These are phyloP conservation scores for Homarus gammarus DNA, from an alignment of 2,888 invertebrate genomes.

Conservation along the genomic window DNA sequence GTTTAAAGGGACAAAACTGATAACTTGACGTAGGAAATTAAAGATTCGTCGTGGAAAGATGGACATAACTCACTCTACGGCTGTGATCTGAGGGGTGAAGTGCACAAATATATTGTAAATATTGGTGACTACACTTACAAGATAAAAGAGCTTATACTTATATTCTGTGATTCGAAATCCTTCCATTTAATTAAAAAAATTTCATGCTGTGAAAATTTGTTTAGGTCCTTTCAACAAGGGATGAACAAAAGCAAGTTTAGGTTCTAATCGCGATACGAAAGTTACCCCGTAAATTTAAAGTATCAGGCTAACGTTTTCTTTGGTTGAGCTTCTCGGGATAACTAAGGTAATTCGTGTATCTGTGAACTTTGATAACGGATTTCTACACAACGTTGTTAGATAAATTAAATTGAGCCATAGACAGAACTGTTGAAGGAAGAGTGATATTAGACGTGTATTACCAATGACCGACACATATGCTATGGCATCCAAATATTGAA, in stretches of 20 bases:
- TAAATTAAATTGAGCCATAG: too few species aligned
- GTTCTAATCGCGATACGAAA: background rate
- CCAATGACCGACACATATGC: background rate
- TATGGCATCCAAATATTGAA: background rate
- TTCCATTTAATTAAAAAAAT: background rate
- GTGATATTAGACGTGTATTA: background rate
- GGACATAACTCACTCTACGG: too few species aligned
- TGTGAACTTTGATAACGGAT: background rate
- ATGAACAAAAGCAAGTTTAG: background rate
- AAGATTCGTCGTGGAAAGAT: background rate
- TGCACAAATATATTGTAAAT: background rate
- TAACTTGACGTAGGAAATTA: background rate
- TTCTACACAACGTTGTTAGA: too few species aligned
- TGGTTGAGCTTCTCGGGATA: background rate
- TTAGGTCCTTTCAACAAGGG: background rate
- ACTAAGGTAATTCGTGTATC: background rate
- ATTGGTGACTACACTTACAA: background rate
- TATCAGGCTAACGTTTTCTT: background rate
- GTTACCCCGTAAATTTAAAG: background rate
- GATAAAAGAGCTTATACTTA: slow-evolving; percentile 10
- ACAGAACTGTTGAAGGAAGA: too few species aligned
- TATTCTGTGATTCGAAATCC: slow-evolving; percentile 29
- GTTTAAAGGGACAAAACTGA: too few species aligned
- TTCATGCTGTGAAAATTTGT: background rate
- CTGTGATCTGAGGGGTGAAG: background rate